Conservation (phyloP, 2,888 invertebrate species). For the Xylocampa areola region DNA sequence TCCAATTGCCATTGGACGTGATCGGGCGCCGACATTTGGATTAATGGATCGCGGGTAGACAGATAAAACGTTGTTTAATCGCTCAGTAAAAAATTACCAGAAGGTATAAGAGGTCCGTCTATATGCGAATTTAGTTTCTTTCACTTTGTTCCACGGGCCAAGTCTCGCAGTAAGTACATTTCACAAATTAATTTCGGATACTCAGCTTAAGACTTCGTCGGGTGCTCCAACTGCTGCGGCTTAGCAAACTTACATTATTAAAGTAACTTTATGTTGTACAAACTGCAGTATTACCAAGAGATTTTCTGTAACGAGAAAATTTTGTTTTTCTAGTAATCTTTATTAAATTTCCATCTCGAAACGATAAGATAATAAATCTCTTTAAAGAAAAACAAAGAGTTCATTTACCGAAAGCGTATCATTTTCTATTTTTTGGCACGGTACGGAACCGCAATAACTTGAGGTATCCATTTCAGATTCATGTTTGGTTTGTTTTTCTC, state of each 20-base stretch:
- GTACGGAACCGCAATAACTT: conserved; percentile 16
- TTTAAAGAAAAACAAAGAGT: conserved; percentile 8
- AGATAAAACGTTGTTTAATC: conserved; percentile 64
- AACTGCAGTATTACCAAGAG: conserved; percentile 9
- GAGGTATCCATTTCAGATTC: conserved; percentile 24
- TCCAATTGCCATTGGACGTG: conserved; percentile 63
- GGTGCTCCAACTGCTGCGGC: conserved; percentile 22
- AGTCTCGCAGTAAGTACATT: conserved; percentile 6
- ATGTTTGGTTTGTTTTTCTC: conserved; percentile 12
- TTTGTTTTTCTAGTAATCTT: conserved; percentile 1
- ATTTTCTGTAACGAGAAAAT: conserved; percentile 16
- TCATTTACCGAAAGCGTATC: conserved; percentile 19
- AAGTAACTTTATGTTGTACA: conserved; percentile 7
- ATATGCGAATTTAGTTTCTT: conserved; percentile 38
- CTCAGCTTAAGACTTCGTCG: conserved; percentile 18
- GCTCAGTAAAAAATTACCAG: conserved; percentile 40
- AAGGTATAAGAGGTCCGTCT: conserved; percentile 9
- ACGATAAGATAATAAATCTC: conserved; percentile 9
- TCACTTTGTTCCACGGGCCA: conserved; percentile 6
- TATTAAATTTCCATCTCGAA: conserved; percentile 26
- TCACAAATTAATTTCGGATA: conserved; percentile 30
- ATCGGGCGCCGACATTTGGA: conserved; percentile 65
- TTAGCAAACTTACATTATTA: conserved; percentile 39
- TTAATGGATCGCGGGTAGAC: conserved; percentile 63
- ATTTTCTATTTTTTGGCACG: conserved; percentile 40